Percentiles rank a stretch among this genome's conserved stretches.
phyloP scores from a whole-genome alignment of 1,140 invertebrate species.

The Drosophila pallidifrons region DNA sequence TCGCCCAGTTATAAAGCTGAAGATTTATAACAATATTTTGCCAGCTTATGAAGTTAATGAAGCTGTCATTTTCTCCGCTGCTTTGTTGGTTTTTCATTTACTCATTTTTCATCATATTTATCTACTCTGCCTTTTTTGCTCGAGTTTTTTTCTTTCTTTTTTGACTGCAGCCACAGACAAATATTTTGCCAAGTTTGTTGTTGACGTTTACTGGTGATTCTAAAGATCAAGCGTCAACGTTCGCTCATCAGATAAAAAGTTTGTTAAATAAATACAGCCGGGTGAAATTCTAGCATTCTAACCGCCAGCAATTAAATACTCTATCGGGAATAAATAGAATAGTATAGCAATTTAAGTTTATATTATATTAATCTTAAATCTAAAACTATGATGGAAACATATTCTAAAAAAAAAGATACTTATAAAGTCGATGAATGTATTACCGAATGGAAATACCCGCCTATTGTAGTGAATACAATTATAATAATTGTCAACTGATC shows the following conservation, averaged over 20 bases:
- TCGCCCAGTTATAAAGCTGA: slow-evolving; percentile 36
- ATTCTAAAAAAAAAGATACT: neutral
- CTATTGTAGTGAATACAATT: neutral
- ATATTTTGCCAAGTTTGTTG: slow-evolving; percentile 35
- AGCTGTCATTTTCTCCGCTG: slow-evolving; percentile 30
- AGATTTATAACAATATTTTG: slow-evolving; percentile 41
- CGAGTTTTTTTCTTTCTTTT: slow-evolving; percentile 19
- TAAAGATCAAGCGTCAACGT: slow-evolving; percentile 51
- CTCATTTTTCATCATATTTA: slow-evolving; percentile 18
- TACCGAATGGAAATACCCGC: neutral
- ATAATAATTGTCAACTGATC: neutral
- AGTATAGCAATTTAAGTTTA: neutral
- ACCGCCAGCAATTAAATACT: neutral
- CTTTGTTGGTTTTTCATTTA: slow-evolving; percentile 29
- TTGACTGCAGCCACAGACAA: slow-evolving; percentile 26
- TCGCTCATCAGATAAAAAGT: slow-evolving; percentile 41
- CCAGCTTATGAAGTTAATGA: slow-evolving; percentile 14
- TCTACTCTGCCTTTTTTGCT: slow-evolving; percentile 36
- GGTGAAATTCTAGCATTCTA: neutral
- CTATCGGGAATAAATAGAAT: neutral
- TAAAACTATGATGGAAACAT: neutral
- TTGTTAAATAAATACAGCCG: slow-evolving; percentile 23
- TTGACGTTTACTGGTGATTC: slow-evolving; percentile 39
- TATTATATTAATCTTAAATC: neutral
- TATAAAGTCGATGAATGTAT: neutral